Conservation (phyloP, 1,140 invertebrate genomes). For the Ceratina calcarata region DNA sequence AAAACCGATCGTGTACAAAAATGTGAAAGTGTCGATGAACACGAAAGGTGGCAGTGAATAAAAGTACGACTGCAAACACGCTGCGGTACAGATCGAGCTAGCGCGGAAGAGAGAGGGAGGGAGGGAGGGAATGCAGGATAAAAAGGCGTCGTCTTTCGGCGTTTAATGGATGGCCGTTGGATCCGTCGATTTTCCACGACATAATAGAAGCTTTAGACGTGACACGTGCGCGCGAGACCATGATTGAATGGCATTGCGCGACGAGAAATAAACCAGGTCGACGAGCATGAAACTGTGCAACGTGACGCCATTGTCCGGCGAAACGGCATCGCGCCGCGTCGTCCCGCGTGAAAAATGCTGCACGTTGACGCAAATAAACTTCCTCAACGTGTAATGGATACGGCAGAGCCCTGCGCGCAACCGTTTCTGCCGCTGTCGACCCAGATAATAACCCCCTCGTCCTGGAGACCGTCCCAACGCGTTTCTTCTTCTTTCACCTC, state of each 20-base stretch:
- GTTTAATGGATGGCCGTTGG: slow-evolving; percentile 27
- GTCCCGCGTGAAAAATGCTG: slow-evolving; percentile 64
- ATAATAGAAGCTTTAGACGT: slow-evolving; percentile 15
- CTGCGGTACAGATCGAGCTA: no score
- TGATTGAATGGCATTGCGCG: slow-evolving; percentile 50
- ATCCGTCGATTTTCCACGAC: slow-evolving; percentile 43
- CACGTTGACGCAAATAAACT: slow-evolving; percentile 67
- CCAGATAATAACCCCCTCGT: slow-evolving; percentile 48
- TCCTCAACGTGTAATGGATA: slow-evolving; percentile 68
- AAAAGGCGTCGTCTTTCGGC: slow-evolving; percentile 27
- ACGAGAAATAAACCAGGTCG: slow-evolving; percentile 55
- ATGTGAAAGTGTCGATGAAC: no score
- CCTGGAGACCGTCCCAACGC: background rate
- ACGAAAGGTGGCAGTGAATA: no score
- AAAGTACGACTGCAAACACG: no score
- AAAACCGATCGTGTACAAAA: no score
- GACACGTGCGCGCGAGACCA: background rate
- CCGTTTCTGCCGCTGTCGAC: slow-evolving; percentile 45
- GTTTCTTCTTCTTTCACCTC: background rate
- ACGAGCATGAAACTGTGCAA: slow-evolving; percentile 59
- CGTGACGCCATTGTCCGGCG: slow-evolving; percentile 64
- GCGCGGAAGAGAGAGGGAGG: no score
- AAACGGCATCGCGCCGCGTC: slow-evolving; percentile 26
- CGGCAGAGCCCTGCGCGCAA: slow-evolving; percentile 26
- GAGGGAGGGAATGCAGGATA: background rate